Evolutionary conservation across 2,797 vertebrate species (phyloP).

Genomic region (Notolabrus celidotus): DNA sequence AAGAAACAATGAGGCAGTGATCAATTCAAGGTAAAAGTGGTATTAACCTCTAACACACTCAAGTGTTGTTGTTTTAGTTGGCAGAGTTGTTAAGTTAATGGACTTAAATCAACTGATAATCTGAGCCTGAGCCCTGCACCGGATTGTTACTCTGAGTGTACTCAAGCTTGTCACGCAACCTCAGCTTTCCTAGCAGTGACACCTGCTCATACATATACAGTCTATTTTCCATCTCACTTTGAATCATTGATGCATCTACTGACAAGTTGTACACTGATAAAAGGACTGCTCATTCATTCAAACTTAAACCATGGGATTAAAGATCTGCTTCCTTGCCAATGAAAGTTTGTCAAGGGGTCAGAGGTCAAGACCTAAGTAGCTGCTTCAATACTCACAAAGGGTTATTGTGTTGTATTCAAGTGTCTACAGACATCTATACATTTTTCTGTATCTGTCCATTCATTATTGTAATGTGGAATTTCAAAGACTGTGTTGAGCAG

Average conservation of each 20-base stretch:
- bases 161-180: slow-evolving; percentile 49
- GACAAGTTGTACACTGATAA: background rate
- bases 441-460: background rate
- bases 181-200: background rate
- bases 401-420: too few relatives aligned
- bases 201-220: background rate
- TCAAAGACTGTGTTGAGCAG: too few relatives aligned
- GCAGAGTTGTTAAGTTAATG: slow-evolving; percentile 52
- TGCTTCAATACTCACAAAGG: background rate
- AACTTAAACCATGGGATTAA: too few relatives aligned
- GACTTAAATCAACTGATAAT: slow-evolving; percentile 58
- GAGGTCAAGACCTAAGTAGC: background rate
- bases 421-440: too few relatives aligned
- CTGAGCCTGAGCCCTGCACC: slow-evolving; percentile 37
- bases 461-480: background rate
- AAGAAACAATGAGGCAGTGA: background rate
- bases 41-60: slow-evolving; percentile 12
- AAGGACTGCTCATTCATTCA: too few relatives aligned
- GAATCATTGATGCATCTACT: background rate
- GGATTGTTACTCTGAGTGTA: slow-evolving; percentile 17
- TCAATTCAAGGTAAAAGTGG: slow-evolving; percentile 20
- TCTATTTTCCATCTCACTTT: too few relatives aligned
- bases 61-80: slow-evolving; percentile 37
- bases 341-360: background rate
- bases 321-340: background rate